Evolutionary conservation across 2,113 vertebrate genomes (phyloP), one percentile per base, ranked within the genome.

Genomic region (Pteropus alecto): DNA sequence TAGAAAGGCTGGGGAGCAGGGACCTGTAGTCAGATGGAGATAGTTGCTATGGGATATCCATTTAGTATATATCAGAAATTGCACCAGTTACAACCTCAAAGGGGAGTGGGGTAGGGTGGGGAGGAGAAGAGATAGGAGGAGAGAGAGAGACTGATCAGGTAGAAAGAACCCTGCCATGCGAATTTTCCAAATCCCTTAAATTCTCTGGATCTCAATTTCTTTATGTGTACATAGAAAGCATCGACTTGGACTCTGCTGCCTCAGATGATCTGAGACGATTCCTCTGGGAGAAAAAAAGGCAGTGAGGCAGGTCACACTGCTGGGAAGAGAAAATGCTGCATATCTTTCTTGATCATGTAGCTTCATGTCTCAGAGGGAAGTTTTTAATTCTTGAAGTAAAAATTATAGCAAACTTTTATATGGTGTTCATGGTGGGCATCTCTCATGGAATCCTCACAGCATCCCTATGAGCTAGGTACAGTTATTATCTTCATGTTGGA

Each of bases 21-120:
- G 54, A 61, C 61, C 65, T 91, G 46, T n/a, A 51, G 78, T 78
- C 78, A n/a, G 28, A 90, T 46, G 58, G 84, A 97, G 96, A 97
- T 91, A 94, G 94, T 96, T 94, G 94, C 87, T 89, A 96, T 95
- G 96, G 51, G 73, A 63, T 90, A 35, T 88, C 93, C 46, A 63
- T 77, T 82, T 73, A 51, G 35, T 56, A 33, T 61, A 68, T 90
- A 95, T 87, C 46, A 83, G 68, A n/a, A 95, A 85, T 76, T 48
- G n/a, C 10, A 76, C 7, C 15, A 58, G 67, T 67, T 81, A 94
- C 70, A 8, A 11, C 79, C n/a, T 92, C 82, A 22, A 54, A 87
- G 60, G 30, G 22, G 51, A 16, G 19, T 30, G 60, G 85, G 26
- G n/a, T n/a, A 48, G n/a, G 14, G 51, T 60, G 51, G 46, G 26